These are phyloP conservation scores for Harlomillsia oculata DNA, from an alignment of 1,140 invertebrate species.

Conservation along the genomic window DNA sequence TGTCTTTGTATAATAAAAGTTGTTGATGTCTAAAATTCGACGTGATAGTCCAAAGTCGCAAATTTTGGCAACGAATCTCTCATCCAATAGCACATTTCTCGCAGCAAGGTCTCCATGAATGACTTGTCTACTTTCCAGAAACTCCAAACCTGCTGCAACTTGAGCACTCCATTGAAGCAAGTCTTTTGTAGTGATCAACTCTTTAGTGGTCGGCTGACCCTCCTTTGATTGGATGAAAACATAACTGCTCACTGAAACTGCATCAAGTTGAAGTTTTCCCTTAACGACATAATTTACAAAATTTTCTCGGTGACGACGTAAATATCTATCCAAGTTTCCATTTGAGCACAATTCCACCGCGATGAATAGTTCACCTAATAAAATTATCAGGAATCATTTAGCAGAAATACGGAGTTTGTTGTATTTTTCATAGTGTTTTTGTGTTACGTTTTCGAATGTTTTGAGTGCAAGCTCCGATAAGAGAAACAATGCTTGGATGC, in stretches of 20 bases:
- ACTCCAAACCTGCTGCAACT: conserved; percentile 23
- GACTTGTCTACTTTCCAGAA: conserved; percentile 7
- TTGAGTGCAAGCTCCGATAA: conserved; percentile 23
- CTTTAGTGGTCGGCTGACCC: neutral
- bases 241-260: neutral
- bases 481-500: conserved; percentile 14
- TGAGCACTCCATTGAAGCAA: conserved; percentile 15
- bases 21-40: neutral
- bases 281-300: conserved; percentile 6
- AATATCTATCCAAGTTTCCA: conserved; percentile 19
- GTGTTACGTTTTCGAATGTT: conserved; percentile 18
- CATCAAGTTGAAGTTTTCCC: neutral
- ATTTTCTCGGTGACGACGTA: conserved; percentile 9
- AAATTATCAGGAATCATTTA: neutral
- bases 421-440: neutral
- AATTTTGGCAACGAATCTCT: conserved; percentile 14
- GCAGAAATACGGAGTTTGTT: neutral
- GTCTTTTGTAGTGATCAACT: conserved; percentile 11
- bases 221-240: neutral
- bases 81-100: conserved; percentile 22
- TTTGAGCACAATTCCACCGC: conserved; percentile 13
- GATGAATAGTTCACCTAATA: conserved; percentile 18
- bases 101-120: conserved; percentile 24
- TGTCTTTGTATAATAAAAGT: conserved; percentile 17
- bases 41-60: conserved; percentile 15